These are phyloP conservation scores for Cuniculus paca DNA, from an alignment of 2,797 vertebrate species.

Conservation along the genomic window DNA sequence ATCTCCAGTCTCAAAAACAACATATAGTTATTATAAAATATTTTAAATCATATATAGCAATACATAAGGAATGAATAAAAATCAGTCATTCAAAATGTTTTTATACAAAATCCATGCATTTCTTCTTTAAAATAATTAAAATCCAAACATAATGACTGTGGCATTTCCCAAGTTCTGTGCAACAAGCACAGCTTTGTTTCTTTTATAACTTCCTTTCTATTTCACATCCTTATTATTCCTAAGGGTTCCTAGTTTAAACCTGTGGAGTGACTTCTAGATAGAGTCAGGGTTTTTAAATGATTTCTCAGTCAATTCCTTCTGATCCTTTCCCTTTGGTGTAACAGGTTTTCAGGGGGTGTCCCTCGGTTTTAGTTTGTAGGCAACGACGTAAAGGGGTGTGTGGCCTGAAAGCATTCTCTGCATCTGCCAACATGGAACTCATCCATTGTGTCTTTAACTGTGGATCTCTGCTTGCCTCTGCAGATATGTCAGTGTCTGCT, in stretches of 20 bases:
- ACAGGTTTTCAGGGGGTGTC: background rate
- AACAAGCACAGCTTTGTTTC: background rate
- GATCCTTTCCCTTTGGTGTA: background rate
- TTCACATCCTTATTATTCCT: background rate
- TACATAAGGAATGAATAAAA: slow-evolving; percentile 42
- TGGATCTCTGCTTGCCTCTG: background rate
- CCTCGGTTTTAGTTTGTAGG: background rate
- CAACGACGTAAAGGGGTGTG: background rate
- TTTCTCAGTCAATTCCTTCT: background rate
- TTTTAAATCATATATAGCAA: slow-evolving; percentile 33
- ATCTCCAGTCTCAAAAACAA: background rate
- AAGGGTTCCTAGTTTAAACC: background rate
- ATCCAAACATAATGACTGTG: background rate
- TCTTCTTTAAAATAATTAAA: slow-evolving; percentile 23
- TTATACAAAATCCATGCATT: slow-evolving; percentile 2
- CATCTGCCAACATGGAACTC: background rate
- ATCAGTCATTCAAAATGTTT: slow-evolving; percentile 2
- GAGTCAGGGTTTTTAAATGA: background rate
- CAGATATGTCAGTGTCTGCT: background rate
- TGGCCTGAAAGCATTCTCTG: background rate
- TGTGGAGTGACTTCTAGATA: background rate
- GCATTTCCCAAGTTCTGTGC: background rate
- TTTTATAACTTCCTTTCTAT: slow-evolving; percentile 53
- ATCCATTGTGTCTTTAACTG: background rate
- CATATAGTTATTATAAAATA: background rate